Conservation (phyloP, 2,113 vertebrate genomes). For the Psophia crepitans region DNA sequence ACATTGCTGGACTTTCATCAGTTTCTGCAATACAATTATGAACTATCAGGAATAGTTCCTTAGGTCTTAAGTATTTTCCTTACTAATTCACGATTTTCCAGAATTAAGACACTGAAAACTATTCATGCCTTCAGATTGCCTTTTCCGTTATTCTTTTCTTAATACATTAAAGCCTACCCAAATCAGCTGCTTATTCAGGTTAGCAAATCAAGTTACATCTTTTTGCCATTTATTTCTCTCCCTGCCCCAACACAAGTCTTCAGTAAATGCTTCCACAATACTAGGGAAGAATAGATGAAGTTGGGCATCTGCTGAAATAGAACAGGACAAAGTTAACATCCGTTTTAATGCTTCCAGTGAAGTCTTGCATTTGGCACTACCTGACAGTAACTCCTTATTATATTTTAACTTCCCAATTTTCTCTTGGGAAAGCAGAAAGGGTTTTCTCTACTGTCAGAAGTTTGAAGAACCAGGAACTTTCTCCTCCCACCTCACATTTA, state of each 20-base stretch:
- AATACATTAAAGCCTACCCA: neutral
- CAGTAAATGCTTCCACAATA: neutral
- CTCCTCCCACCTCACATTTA: neutral
- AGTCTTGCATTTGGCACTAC: neutral
- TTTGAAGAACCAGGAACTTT: neutral
- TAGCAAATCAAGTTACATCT: neutral
- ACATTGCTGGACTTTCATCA: neutral
- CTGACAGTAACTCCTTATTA: neutral
- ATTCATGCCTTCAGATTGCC: neutral
- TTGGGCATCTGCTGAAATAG: neutral
- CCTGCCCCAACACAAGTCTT: neutral
- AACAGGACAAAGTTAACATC: neutral
- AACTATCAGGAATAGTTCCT: neutral
- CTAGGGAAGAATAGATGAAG: neutral
- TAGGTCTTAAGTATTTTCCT: neutral
- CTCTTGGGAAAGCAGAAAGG: neutral
- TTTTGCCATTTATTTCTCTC: neutral
- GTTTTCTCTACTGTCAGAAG: neutral
- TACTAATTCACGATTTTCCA: neutral
- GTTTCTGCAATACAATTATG: neutral
- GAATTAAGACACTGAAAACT: neutral
- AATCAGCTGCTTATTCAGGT: neutral
- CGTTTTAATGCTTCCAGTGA: neutral
- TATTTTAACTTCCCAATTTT: neutral
- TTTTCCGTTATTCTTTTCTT: neutral